Evolutionary conservation across 1,140 invertebrate genomes (phyloP), one percentile per base, ranked within the genome.

Genomic region (Samia ricini): DNA sequence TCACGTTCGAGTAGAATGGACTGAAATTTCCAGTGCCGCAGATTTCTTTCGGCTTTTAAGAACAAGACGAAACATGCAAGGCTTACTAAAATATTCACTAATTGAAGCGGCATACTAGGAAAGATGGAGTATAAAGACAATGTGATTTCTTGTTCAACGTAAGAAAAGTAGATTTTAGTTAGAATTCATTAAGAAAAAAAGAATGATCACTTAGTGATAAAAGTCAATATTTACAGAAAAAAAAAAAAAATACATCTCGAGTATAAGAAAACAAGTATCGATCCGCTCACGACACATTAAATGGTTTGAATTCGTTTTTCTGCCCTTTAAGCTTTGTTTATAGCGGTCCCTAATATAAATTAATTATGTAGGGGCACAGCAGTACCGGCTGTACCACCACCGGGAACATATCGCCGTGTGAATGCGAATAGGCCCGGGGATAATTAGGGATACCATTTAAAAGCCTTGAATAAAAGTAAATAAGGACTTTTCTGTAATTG

Each of bases 371-470:
- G 33, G n/a, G 33, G 33, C 33, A 42, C 10, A 42, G 33, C 33
- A 36, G 33, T 12, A 12, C 63, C 56, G 22, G 50, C 33, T n/a
- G 50, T 52, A 19, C 42, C 54, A 36, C 57, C 33, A 33, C 21
- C 29, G 18, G 21, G 33, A 60, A 56, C 54, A 60, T 60, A 59
- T 60, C 63, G 48, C 49, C 33, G 33, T 15, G 33, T 42, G 33
- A 42, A 42, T 42, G 33, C 33, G 24, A 22, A 58, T 49, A 63
- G 48, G 36, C 56, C 48, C 36, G 4, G 18, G 42, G 50, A 63
- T 63, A 63, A 58, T 63, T 60, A 60, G 51, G 61, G 61, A 57
- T 63, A 63, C 48, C 61, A 22, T 57, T 63, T 50, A 63, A 63
- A 50, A 55, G 52, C 22, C 29, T 56, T 26, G 57, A 64, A 64